Base-by-base conservation (phyloP, 1,140 invertebrate species). In the Polypedilum vanderplanki region DNA sequence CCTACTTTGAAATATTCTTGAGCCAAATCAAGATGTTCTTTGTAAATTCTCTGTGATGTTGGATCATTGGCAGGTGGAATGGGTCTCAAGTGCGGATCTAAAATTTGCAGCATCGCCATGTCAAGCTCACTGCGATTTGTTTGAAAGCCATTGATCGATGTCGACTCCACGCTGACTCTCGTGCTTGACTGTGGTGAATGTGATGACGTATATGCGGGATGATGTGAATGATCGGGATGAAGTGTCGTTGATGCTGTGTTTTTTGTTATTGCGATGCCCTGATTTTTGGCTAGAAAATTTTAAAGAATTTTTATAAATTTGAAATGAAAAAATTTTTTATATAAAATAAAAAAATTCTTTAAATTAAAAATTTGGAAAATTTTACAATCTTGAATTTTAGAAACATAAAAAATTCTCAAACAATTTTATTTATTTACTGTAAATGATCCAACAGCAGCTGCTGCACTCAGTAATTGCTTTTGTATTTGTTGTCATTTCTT, bases 21-120 rank as follows among this genome's bases (percentile, higher is more conserved):
- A 46, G 89, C 88, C 77, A 95, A 86, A 80, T 90, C 86, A 78
- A 93, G 93, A 81, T 96, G 94, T 77, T 94, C 90, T 75, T 95
- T 87, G 83, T 93, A 96, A 75, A 96, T 92, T 75, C 89, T 83
- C 78, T 91, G 86, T 41, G 93, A 96, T 80, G 91, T 88, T 24
- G 89, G 86, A 81, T 90, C 91, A 75, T 86, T 87, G 74, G 88
- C 86, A 83, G 93, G 90, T 7, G 94, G 94, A 20, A 90, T 89
- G 0, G 95, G 94, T 78, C 92, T 85, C 70, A 93, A 84, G 76
- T 93, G 88, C 0, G 89, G 88, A 81, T 95, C 93, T 76, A 95
- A 82, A 77, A 93, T 87, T 79, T 90, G 87, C 80, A 90, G 88
- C 79, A 91, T 87, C 17, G 90, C 65, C 17, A 70, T 70, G 10